Percentiles rank a stretch among this genome's conserved stretches.
Evolutionary conservation across 2,113 vertebrate species (phyloP).

Genomic region (Calidris pugnax): DNA sequence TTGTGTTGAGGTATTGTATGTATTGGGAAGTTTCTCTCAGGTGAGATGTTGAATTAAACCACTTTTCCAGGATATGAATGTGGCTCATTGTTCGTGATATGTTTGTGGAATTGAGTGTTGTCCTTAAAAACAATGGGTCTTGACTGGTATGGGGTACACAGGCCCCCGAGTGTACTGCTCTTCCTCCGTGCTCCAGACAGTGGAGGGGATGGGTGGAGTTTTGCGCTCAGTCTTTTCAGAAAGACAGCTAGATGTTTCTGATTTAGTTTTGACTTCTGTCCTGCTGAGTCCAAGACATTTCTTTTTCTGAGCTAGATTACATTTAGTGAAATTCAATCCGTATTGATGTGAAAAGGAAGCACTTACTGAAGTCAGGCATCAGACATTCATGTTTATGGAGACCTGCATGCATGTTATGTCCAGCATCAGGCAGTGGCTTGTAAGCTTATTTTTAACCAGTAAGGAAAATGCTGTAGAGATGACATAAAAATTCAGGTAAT

Average conservation of each 20-base stretch:
- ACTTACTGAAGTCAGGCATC: neutral
- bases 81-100: neutral
- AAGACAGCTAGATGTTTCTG: neutral
- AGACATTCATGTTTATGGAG: neutral
- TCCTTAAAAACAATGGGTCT: neutral
- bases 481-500: neutral
- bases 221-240: neutral
- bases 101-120: neutral
- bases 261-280: neutral
- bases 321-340: neutral
- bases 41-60: neutral
- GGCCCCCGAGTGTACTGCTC: neutral
- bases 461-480: neutral
- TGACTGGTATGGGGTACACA: neutral
- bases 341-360: neutral
- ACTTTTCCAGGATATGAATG: neutral
- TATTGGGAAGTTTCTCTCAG: neutral
- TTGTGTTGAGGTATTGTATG: neutral
- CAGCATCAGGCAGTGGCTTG: neutral
- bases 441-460: neutral
- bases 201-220: neutral
- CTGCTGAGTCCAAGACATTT: neutral
- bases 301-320: neutral
- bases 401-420: neutral
- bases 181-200: neutral